Evolutionary conservation across 2,113 vertebrate genomes (phyloP).

Genomic region (Bos indicus): DNA sequence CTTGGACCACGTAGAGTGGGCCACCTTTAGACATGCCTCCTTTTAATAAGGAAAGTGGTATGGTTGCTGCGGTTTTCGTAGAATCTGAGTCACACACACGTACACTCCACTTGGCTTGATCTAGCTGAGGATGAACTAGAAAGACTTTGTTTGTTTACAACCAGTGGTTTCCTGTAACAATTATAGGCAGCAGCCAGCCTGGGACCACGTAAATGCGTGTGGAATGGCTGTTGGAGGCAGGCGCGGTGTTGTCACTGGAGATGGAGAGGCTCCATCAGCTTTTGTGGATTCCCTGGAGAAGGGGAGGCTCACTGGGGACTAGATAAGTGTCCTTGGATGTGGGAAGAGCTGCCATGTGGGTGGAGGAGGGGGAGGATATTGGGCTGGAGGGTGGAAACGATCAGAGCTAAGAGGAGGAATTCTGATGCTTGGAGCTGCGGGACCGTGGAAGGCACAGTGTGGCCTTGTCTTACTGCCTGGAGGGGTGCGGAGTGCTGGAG

Average conservation of each 20-base stretch:
- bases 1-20: not conserved
- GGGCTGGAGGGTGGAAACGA: not conserved
- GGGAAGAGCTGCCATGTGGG: not conserved
- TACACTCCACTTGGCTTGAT: constrained; percentile 24
- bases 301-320: constrained; percentile 18
- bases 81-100: not conserved
- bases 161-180: constrained; percentile 46
- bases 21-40: not conserved
- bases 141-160: constrained; percentile 45
- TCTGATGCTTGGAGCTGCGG: not conserved
- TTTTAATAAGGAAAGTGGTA: not conserved
- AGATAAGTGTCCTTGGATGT: constrained; percentile 48
- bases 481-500: not conserved
- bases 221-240: constrained; percentile 47
- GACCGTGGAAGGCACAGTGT: not conserved
- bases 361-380: not conserved
- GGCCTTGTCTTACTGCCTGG: not conserved
- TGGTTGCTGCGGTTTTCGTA: not conserved
- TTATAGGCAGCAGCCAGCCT: constrained; percentile 42
- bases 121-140: not conserved
- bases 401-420: not conserved
- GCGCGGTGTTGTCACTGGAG: constrained; percentile 44
- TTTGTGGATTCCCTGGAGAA: constrained; percentile 44
- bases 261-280: constrained; percentile 45
- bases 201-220: constrained; percentile 52